phyloP scores from a whole-genome alignment of 2,113 vertebrate species.

The Anarhynchus alexandrinus region DNA sequence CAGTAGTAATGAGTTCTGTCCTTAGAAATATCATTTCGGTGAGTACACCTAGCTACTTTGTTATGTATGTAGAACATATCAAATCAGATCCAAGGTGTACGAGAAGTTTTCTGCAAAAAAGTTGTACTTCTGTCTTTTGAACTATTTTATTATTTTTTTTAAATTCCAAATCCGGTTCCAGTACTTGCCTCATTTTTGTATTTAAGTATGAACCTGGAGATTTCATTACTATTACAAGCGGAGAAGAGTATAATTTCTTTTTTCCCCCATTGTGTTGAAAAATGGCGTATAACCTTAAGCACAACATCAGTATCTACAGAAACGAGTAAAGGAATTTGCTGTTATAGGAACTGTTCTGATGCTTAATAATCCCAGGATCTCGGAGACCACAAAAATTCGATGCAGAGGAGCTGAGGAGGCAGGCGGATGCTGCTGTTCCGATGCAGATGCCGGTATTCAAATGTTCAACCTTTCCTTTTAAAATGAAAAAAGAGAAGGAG shows the following conservation, averaged over 20 bases:
- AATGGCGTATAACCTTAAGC: not conserved
- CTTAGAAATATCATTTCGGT: slow-evolving; percentile 36
- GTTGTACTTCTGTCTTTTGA: not conserved
- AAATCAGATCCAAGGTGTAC: not conserved
- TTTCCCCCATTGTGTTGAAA: not conserved
- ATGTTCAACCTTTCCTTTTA: not conserved
- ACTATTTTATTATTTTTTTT: not conserved
- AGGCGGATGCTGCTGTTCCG: not conserved
- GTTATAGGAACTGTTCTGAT: not conserved
- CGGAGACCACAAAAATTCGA: rapidly evolving
- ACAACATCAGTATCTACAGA: not conserved
- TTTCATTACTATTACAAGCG: not conserved
- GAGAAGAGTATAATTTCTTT: not conserved
- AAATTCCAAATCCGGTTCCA: not conserved
- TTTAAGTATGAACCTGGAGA: not conserved
- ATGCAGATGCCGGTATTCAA: rapidly evolving
- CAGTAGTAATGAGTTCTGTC: slow-evolving; percentile 67
- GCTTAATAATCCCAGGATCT: not conserved
- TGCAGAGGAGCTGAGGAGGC: not conserved
- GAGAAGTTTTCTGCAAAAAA: not conserved
- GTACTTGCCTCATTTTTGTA: not conserved
- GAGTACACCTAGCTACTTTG: slow-evolving; percentile 43
- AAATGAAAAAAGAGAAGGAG: not conserved
- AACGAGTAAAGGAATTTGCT: not conserved
- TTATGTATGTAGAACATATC: not conserved